Base-by-base conservation (phyloP, 2,888 invertebrate species). In the Bhutanitis thaidina region DNA sequence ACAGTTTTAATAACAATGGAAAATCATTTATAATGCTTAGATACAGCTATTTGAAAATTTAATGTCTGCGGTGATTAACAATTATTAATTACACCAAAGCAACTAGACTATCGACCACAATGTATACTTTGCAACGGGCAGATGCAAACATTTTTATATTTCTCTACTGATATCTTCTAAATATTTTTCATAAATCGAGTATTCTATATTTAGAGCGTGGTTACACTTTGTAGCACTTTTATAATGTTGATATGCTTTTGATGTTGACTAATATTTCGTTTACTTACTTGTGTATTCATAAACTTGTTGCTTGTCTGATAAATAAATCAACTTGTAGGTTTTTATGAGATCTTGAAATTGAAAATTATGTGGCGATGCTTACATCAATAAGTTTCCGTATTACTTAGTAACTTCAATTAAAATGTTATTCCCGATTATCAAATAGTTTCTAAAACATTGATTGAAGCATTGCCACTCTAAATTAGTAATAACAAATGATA, bases 181-280 rank as follows among this genome's bases (percentile, higher is more conserved):
- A 63, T 70, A 70, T 69, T 69, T 72, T 74, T 71, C 69, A 62
- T 69, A 69, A 65, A 68, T 59, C 58, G 64, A 66, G 58, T 67
- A 62, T 55, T 55, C 49, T 54, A 58, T 65, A 69, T 67, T 65
- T 73, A 77, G 66, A 65, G 71, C 72, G 69, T 69, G 67, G 62
- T 70, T 64, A 67, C 62, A 67, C 62, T 57, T 56, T 56, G 66
- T 70, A 74, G 70, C 53, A 55, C 49, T 60, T n/a, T 66, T 66
- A 46, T 64, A 58, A 62, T 61, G 61, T 67, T 64, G 61, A 57
- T 65, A 74, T 71, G 80, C 81, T 79, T 80, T 82, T 62, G 71
- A 74, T 78, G 80, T 78, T 72, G 59, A 73, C 63, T 58, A 61
- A 52, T 40, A 67, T 69, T 65, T 61, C 44, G 64, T 73, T 74